Conservation (phyloP, 2,797 vertebrate genomes). For the Podarcis lilfordi region DNA sequence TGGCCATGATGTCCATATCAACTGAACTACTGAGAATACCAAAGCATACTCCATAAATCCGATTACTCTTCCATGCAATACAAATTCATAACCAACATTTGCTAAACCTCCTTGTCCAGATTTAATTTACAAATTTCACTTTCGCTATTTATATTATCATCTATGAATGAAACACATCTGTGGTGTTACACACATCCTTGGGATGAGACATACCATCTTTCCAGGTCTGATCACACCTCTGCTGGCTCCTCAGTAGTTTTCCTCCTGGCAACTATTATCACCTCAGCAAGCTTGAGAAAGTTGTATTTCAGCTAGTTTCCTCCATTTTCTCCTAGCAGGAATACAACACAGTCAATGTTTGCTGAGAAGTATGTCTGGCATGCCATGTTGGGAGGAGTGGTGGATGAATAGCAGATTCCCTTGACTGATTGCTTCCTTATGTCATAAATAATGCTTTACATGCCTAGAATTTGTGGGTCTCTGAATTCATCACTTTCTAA, state of each 20-base stretch:
- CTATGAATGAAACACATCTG: slow-evolving; percentile 5
- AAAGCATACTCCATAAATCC: background rate
- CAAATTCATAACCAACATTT: background rate
- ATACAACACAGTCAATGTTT: background rate
- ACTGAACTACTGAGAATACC: background rate
- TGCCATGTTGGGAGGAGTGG: slow-evolving; percentile 1
- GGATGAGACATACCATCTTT: slow-evolving; percentile 8
- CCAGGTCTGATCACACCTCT: background rate
- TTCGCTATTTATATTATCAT: background rate
- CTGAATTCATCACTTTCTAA: background rate
- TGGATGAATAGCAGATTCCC: background rate
- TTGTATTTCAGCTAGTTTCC: background rate
- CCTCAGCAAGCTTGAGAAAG: slow-evolving; percentile 7
- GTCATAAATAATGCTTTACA: background rate
- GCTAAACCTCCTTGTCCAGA: background rate
- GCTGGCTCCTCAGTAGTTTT: background rate
- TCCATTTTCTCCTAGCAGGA: background rate
- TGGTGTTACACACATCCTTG: slow-evolving; percentile 15
- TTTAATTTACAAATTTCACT: background rate
- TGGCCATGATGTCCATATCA: background rate
- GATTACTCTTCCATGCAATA: background rate
- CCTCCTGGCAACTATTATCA: slow-evolving; percentile 6
- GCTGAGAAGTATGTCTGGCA: background rate
- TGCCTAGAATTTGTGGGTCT: slow-evolving; percentile 7
- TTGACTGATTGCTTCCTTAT: slow-evolving; percentile 6